phyloP scores from a whole-genome alignment of 2,888 invertebrate genomes.

The Andrena dorsata region DNA sequence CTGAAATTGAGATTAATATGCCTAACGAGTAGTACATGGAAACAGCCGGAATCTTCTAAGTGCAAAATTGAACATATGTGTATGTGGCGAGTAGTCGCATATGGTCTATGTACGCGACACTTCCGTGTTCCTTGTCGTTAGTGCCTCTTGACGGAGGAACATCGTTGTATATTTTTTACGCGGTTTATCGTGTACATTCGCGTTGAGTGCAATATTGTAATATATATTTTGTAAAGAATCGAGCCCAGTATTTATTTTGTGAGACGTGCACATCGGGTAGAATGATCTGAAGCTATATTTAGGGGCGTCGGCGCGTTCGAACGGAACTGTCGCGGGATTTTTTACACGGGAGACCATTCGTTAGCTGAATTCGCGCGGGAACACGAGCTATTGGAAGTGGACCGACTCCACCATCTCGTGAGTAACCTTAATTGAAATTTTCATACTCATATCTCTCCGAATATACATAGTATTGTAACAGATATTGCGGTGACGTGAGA shows the following conservation, averaged over 20 bases:
- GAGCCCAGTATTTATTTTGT: constrained; percentile 74
- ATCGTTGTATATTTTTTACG: constrained; percentile 75
- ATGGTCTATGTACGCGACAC: constrained; percentile 64
- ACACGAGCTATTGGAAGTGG: constrained; percentile 4
- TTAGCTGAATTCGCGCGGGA: constrained; percentile 4
- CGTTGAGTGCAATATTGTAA: constrained; percentile 75
- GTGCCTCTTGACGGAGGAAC: constrained; percentile 71
- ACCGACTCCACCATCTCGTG: constrained; percentile 39
- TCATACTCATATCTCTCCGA: constrained; percentile 60
- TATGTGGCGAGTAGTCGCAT: constrained; percentile 58
- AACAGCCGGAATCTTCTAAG: constrained; percentile 46
- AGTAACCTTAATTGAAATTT: constrained; percentile 48
- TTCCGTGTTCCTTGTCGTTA: constrained; percentile 75
- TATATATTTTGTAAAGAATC: constrained; percentile 75
- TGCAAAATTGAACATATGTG: constrained; percentile 52
- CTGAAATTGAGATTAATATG: constrained; percentile 51
- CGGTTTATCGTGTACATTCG: constrained; percentile 74
- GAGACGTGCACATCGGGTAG: constrained; percentile 57
- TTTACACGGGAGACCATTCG: constrained; percentile 42
- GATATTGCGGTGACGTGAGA: constrained; percentile 41
- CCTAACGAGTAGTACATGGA: constrained; percentile 52
- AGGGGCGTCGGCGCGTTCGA: constrained; percentile 36
- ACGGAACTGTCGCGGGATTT: constrained; percentile 32
- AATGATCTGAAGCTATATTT: constrained; percentile 58
- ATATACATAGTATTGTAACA: constrained; percentile 53